Conservation (phyloP, 2,888 invertebrate genomes). For the Diloba caeruleocephala region DNA sequence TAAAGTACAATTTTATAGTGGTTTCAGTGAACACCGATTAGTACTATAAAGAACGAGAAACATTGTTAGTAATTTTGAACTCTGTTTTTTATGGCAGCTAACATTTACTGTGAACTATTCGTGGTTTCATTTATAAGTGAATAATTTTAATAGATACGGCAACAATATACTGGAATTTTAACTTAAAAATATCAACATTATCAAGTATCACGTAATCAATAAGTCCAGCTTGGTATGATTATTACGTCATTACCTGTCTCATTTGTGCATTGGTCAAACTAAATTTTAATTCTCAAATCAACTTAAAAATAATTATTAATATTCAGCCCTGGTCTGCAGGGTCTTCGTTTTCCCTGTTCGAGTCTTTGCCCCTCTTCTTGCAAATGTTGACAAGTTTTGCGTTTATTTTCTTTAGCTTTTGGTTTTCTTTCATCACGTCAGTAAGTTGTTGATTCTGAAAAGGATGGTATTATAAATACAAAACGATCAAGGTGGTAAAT, state of each 20-base stretch:
- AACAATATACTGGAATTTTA: constrained; percentile 21
- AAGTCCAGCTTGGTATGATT: constrained; percentile 46
- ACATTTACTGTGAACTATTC: not conserved
- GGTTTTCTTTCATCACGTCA: constrained; percentile 83
- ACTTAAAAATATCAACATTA: constrained; percentile 24
- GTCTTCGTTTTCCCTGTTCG: constrained; percentile 77
- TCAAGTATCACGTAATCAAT: constrained; percentile 46
- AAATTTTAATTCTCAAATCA: constrained; percentile 16
- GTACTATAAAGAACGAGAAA: constrained; percentile 4
- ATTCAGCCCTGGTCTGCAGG: constrained; percentile 63
- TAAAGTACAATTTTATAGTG: constrained; percentile 9
- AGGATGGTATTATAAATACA: too few relatives aligned
- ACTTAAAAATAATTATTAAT: constrained; percentile 3
- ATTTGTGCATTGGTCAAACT: constrained; percentile 32
- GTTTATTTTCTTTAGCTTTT: constrained; percentile 85
- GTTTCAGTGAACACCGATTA: constrained; percentile 1
- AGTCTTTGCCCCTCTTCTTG: constrained; percentile 78
- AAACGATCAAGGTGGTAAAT: too few relatives aligned
- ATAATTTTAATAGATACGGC: constrained; percentile 12
- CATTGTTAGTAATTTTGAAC: not conserved
- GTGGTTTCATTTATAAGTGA: not conserved
- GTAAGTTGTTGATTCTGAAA: constrained; percentile 84
- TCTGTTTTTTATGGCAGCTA: constrained; percentile 1
- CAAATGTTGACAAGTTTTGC: constrained; percentile 81
- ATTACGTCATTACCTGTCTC: constrained; percentile 33